These are phyloP conservation scores for Colaptes auratus DNA, from an alignment of 2,113 vertebrate species.

Conservation along the genomic window DNA sequence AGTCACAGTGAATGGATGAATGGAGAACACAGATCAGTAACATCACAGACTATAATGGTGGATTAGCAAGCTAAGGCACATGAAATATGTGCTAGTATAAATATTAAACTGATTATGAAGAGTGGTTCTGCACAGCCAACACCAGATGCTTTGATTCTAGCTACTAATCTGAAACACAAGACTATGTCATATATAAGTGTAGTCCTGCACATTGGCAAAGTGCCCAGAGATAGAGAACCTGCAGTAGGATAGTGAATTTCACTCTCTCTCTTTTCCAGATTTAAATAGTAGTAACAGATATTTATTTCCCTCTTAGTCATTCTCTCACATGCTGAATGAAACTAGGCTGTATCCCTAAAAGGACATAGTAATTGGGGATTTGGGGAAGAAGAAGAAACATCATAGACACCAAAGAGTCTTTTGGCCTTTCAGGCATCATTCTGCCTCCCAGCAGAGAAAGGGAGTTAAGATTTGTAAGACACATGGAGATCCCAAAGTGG, in stretches of 20 bases:
- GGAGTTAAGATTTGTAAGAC: background rate
- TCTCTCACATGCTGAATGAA: background rate
- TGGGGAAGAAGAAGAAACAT: background rate
- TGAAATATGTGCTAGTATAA: slow-evolving; percentile 39
- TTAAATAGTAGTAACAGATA: background rate
- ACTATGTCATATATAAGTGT: background rate
- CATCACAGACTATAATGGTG: background rate
- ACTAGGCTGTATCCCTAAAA: background rate
- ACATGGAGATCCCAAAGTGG: background rate
- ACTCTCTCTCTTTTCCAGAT: background rate
- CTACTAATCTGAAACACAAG: slow-evolving; percentile 32
- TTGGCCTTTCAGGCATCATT: background rate
- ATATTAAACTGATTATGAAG: slow-evolving; percentile 62
- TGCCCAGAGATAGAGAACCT: background rate
- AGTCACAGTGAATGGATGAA: background rate
- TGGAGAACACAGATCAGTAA: background rate
- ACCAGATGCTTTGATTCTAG: slow-evolving; percentile 61
- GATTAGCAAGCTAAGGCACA: slow-evolving; percentile 2
- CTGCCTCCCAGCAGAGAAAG: background rate
- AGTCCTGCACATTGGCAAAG: background rate
- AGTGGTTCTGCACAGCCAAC: slow-evolving; percentile 53
- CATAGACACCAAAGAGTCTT: accelerated
- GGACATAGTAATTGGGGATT: background rate
- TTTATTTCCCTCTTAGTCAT: background rate
- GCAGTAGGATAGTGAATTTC: background rate